Conservation (phyloP, 2,797 vertebrate genomes). For the Choloepus didactylus region DNA sequence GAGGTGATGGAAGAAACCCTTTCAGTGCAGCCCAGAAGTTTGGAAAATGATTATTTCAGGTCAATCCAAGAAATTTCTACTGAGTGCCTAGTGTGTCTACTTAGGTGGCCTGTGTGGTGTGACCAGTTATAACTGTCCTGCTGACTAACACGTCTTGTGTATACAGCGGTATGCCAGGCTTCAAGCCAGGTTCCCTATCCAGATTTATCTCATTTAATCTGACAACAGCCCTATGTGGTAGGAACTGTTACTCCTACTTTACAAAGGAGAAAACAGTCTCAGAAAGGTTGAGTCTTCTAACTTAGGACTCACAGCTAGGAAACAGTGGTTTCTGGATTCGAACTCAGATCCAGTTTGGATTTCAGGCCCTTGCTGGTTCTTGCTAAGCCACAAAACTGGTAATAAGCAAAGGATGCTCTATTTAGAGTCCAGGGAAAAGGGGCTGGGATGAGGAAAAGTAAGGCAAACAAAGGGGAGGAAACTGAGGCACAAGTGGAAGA, state of each 20-base stretch:
- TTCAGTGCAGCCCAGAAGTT: background rate
- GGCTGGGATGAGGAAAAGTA: background rate
- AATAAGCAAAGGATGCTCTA: background rate
- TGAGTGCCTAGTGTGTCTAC: background rate
- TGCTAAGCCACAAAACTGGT: background rate
- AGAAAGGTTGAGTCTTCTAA: background rate
- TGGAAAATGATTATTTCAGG: constrained; percentile 36
- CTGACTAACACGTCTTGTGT: too few relatives aligned
- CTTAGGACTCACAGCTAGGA: background rate
- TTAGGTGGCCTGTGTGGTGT: background rate
- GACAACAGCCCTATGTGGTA: background rate
- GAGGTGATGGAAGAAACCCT: background rate
- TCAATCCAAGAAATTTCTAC: background rate
- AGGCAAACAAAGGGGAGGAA: background rate
- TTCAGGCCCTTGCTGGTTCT: background rate
- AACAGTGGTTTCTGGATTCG: background rate
- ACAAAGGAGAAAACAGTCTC: constrained; percentile 19
- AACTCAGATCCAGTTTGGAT: background rate
- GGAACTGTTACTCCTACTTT: background rate
- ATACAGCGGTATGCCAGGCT: background rate
- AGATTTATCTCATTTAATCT: background rate
- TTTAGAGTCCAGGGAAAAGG: background rate
- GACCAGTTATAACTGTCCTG: background rate
- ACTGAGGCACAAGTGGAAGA: background rate
- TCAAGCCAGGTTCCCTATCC: background rate